Base-by-base conservation (phyloP, 2,797 vertebrate genomes). In the Columba guinea region DNA sequence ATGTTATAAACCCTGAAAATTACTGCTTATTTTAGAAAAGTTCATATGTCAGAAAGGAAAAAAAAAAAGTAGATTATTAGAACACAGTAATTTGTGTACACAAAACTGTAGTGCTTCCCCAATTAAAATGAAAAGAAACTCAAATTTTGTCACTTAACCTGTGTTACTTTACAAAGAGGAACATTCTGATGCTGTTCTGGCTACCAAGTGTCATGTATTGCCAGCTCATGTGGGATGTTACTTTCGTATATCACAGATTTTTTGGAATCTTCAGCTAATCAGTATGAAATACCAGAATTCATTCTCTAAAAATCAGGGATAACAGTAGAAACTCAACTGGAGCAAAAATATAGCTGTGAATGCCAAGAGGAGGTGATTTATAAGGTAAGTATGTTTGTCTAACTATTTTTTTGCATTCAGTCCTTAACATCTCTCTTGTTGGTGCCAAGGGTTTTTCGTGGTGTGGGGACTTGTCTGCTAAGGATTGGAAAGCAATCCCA, bases 1-100 rank as follows among this genome's bases (percentile, higher is more conserved):
- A 95, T 83, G 74, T 90, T 97, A 95, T 88, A 96, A 97, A 96
- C 87, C 91, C 78, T 76, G 63, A 91, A 97, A 97, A 97, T 96
- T 96, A 94, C 84, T 92, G 79, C 48, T 96, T 68, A 77, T 91
- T 96, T 97, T 93, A 93, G 91, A 91, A 96, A 95, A 95, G 55
- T 96, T 96, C 96, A 32, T 93, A 70, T 96, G 92, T 91, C 93
- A 96, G 39, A 88, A 23, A 85, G 48, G 56, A 73, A 86, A 68
- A 80, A 44, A 18, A 44, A 87, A 90, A 46, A 81, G 17, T 48
- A 89, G 51, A 95, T 94, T 97, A 94, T 95, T 96, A 94, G 37
- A 96, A 88, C 39, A 81, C 53, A 71, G 32, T 84, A 69, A 95
- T 93, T 89, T 87, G 48, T 68, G 23, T 69, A 79, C 48, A 58